Evolutionary conservation across 2,113 vertebrate genomes (phyloP).

Genomic region (Condylura cristata): DNA sequence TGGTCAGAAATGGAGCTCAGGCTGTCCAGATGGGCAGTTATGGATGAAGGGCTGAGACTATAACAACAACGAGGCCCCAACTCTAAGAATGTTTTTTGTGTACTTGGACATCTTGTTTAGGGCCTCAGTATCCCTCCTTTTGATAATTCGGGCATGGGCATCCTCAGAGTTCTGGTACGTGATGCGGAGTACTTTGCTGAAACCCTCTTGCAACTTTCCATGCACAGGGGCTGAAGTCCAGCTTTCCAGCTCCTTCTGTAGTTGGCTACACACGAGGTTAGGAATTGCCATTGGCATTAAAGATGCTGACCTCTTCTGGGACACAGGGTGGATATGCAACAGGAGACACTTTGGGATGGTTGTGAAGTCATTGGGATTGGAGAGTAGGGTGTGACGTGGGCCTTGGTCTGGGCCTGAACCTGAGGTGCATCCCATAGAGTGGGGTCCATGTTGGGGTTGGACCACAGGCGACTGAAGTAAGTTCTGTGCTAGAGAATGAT

Average conservation of each 20-base stretch:
- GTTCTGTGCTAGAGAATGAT: background rate
- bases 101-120: too few relatives aligned
- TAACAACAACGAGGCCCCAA: too few relatives aligned
- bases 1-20: too few relatives aligned
- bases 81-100: too few relatives aligned
- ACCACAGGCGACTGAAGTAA: accelerated
- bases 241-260: background rate
- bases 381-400: too few relatives aligned
- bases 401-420: background rate
- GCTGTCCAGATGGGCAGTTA: too few relatives aligned
- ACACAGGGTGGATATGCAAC: accelerated
- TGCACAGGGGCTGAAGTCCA: too few relatives aligned
- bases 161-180: background rate
- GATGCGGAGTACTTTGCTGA: background rate
- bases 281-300: too few relatives aligned
- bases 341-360: accelerated
- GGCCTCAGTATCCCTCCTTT: too few relatives aligned
- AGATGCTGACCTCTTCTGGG: background rate
- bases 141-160: background rate
- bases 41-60: too few relatives aligned
- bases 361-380: background rate
- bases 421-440: background rate
- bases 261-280: background rate
- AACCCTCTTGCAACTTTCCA: too few relatives aligned
- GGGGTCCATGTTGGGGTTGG: background rate